phyloP scores from a whole-genome alignment of 2,113 vertebrate species.

The Acrocephalus kingi region DNA sequence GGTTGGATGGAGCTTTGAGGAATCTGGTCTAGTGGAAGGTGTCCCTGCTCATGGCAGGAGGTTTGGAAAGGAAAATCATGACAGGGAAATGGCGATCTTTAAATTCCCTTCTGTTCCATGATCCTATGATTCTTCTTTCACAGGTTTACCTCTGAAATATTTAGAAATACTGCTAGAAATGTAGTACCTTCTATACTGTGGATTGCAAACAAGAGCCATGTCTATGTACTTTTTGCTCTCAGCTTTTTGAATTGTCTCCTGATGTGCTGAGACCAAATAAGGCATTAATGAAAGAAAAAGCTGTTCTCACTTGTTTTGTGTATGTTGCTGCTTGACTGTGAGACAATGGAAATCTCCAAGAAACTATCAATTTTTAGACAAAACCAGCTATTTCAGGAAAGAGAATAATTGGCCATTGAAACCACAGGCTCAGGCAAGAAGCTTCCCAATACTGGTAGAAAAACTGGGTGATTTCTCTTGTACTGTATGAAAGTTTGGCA shows the following conservation, averaged over 20 bases:
- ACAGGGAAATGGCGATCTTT: not conserved
- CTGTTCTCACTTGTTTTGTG: not conserved
- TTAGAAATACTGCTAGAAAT: not conserved
- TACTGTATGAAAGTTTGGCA: not conserved
- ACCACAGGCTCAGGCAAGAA: not conserved
- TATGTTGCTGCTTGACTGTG: not conserved
- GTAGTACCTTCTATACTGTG: not conserved
- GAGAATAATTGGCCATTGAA: not conserved
- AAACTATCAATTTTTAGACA: not conserved
- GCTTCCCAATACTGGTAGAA: not conserved
- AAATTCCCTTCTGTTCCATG: not conserved
- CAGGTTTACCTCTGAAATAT: not conserved
- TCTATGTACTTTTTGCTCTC: not conserved
- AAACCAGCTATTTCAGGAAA: not conserved
- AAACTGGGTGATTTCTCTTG: not conserved
- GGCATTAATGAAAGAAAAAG: not conserved
- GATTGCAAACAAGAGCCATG: not conserved
- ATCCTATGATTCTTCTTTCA: not conserved
- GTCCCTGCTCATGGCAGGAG: not conserved
- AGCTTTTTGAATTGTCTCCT: not conserved
- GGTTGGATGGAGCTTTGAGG: not conserved
- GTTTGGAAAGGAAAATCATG: not conserved
- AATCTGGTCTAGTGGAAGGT: not conserved
- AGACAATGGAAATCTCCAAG: not conserved
- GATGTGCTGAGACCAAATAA: not conserved